Base-by-base conservation (phyloP, 2,113 vertebrate species). In the Telmatochromis sp. region DNA sequence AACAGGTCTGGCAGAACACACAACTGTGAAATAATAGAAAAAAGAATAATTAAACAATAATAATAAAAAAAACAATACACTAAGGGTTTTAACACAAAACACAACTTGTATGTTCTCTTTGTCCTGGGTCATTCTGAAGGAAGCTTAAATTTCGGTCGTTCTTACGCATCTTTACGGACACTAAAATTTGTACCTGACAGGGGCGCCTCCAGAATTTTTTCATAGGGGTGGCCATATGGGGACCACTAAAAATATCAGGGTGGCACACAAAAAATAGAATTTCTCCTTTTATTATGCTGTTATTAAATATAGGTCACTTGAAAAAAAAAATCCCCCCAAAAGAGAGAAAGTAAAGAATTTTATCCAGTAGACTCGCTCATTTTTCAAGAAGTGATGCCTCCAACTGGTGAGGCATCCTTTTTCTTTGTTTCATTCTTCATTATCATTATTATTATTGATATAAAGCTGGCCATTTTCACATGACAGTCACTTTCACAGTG, bases 131-230 rank as follows among this genome's bases (percentile, higher is more conserved):
- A 2, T 35, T 63, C 17, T 35, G 58, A 63, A 63, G 4, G 31
- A 63, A 35, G 58, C 58, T 65, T 65, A 5, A n/a, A 35, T n/a
- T 65, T 35, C 60, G 9, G 17, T 35, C 9, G 17, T 12, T 0
- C 0, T 4, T 11, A 19, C 9, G 9, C 58, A 63, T 19, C 9
- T 60, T 60, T 6, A 33, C 0, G 0, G 26, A 31, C 26, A 31
- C 8, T 63, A 63, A 63, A 63, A 63, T 35, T 35, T 65, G 4
- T 12, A 35, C 6, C 9, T 0, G 17, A n/a, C 60, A 35, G 60
- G 31, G 3, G 10, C 33, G 33, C 19, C 60, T 37, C 33, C 60
- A 5, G 33, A 37, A 21, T 37, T 1, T 1, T 65, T 65, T 65
- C 6, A 65, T 37, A 21, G 4, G 31, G 33, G 19, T 65, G 33